Base-by-base conservation (phyloP, 2,888 invertebrate species). In the Palloptera scutellata region DNA sequence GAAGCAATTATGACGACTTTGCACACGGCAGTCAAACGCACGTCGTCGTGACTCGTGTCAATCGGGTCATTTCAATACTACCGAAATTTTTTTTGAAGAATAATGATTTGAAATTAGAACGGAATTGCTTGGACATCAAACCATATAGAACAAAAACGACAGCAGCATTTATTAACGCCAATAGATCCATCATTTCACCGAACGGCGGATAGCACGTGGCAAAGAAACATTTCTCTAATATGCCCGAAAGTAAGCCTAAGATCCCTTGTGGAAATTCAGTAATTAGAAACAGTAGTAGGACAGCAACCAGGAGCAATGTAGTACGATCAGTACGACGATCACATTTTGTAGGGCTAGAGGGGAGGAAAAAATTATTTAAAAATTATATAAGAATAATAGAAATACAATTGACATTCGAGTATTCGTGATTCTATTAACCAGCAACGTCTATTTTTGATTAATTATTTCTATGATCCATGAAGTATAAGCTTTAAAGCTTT, bases 81-180 rank as follows among this genome's bases (percentile, higher is more conserved):
- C 80, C 79, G 57, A 81, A 91, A 66, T 92, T 87, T 78, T 92
- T 91, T 69, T 93, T 87, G 78, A 94, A 89, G 84, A 96, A 96
- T 20, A 85, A 64, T 11, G 84, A 82, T 41, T 84, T 80, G 61
- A 96, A 94, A 1, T 92, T 92, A 74, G 89, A 90, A 15, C 97
- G 88, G 84, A 97, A 97, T 87, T 96, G 96, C 71, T 93, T 89
- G 70, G 95, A 96, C 97, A 97, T 97, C 63, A 93, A 89, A 79
- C 96, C 97, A 83, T 97, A 97, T 54, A 97, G 87, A 64, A 97
- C 92, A 80, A 97, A 97, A 85, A 96, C 97, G 68, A 97, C 93
- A 0, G 95, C 93, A 10, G 96, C 95, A 84, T 97, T 97, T 76
- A 95, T 86, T 67, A 97, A 88, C 0, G 97, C 96, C 79, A 96